phyloP scores from a whole-genome alignment of 2,113 vertebrate species.

The Atractosteus spatula region DNA sequence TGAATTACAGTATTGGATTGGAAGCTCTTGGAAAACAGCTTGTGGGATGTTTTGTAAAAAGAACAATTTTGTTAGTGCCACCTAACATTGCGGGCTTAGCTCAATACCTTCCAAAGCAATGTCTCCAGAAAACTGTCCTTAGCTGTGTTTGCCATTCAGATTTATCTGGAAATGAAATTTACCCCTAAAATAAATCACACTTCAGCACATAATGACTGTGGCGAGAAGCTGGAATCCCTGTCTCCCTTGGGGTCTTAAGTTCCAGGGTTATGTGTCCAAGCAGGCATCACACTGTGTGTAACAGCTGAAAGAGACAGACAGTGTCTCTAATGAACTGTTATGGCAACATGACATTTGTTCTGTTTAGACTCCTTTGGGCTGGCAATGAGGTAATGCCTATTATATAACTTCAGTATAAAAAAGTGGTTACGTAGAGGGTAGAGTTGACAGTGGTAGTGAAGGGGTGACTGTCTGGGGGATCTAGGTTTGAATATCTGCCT shows the following conservation, averaged over 20 bases:
- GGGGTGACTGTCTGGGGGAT: slow-evolving; percentile 25
- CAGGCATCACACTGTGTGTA: slow-evolving; percentile 22
- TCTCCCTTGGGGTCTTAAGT: slow-evolving; percentile 32
- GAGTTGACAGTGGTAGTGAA: slow-evolving; percentile 6
- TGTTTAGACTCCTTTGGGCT: slow-evolving; percentile 49
- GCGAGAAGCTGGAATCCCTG: slow-evolving; percentile 22
- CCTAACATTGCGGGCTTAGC: too few species aligned
- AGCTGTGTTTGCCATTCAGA: slow-evolving; percentile 41
- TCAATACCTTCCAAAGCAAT: too few species aligned
- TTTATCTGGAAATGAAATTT: slow-evolving; percentile 51
- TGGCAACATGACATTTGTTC: slow-evolving; percentile 57
- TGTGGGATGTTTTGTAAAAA: too few species aligned
- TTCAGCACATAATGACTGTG: slow-evolving; percentile 26
- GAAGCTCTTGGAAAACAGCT: too few species aligned
- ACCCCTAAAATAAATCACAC: slow-evolving; percentile 38
- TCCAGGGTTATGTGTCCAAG: slow-evolving; percentile 42
- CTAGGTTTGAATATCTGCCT: not conserved
- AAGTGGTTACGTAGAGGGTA: not conserved
- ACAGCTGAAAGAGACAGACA: not conserved
- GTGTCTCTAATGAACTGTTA: slow-evolving; percentile 53
- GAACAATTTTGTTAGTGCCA: too few species aligned
- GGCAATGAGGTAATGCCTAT: slow-evolving; percentile 60
- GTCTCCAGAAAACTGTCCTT: slow-evolving; percentile 34
- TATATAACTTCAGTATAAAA: slow-evolving; percentile 55
- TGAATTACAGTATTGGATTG: too few species aligned